Base-by-base conservation (phyloP, 2,888 invertebrate genomes). In the Drosophila melanocephala region DNA sequence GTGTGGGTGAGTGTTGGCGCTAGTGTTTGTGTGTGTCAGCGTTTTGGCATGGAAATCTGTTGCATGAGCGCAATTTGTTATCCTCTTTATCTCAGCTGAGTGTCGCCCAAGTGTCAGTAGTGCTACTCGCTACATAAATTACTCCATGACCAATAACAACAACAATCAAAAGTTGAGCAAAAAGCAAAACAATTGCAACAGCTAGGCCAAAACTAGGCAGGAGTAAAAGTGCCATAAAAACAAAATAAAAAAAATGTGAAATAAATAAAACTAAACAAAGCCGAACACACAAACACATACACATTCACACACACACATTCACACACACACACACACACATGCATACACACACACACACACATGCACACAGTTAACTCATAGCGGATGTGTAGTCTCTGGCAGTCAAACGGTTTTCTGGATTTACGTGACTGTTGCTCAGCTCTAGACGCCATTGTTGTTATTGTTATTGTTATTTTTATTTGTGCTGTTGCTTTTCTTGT, bases 11-110 rank as follows among this genome's bases (percentile, higher is more conserved):
- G 30, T 44, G 62, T 56, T 63, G 53, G 57, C 19, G 51, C 53
- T 66, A 35, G 61, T 69, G 69, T 68, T 62, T 64, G 68, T 67
- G 62, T 61, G 62, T 61, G 47, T 4, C 39, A 69, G 28, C 69
- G 66, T 68, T 80, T 75, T 78, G 81, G 86, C 75, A 81, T 84
- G 91, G 87, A 88, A 88, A 88, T 88, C 87, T 88, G 87, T 88
- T 88, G 87, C 87, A 90, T 83, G 87, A 79, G 84, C 89, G 79
- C 91, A 81, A 89, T 88, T 88, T 91, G 84, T 90, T 90, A 84
- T 90, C 89, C 91, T 83, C 89, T 81, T 89, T 89, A 87, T 81
- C 85, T 90, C 79, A 89, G 89, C 87, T 90, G 91, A 90, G 87
- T 89, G 90, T 88, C 86, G 87, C 58, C 87, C 72, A 76, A 90